These are phyloP conservation scores for Xenotilapia caudafasciata DNA, from an alignment of 2,113 vertebrate genomes.

Conservation along the genomic window DNA sequence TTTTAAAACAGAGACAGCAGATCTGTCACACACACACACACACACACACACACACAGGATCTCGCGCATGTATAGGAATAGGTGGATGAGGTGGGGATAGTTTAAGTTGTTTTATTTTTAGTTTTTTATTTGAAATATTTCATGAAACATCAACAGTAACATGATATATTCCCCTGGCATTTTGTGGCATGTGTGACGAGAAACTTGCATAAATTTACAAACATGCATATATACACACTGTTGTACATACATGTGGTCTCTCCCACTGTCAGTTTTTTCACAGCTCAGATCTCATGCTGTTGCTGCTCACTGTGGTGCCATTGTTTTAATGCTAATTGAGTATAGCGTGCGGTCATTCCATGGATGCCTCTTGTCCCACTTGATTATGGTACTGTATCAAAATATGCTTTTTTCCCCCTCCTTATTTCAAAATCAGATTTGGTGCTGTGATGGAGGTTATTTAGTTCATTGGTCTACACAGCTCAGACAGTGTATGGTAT, in stretches of 20 bases:
- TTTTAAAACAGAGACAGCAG: background rate
- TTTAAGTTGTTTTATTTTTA: background rate
- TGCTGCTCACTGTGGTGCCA: conserved; percentile 40
- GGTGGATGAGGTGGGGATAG: background rate
- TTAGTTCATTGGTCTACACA: conserved; percentile 1
- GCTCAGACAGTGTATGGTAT: background rate
- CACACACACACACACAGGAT: background rate
- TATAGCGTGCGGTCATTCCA: conserved; percentile 52
- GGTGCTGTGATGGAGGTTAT: conserved; percentile 11
- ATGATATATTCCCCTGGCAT: background rate
- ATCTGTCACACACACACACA: background rate
- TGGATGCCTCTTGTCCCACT: conserved; percentile 23
- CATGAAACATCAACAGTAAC: background rate
- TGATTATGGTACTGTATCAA: conserved; percentile 38
- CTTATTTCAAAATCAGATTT: conserved; percentile 48
- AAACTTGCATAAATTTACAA: background rate
- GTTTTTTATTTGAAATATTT: background rate
- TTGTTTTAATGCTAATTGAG: conserved; percentile 64
- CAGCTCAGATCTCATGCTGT: conserved; percentile 4
- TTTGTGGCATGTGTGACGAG: background rate
- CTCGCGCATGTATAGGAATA: background rate
- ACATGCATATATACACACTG: background rate
- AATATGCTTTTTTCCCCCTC: conserved; percentile 11
- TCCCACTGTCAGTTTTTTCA: background rate
- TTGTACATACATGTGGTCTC: background rate